phyloP scores from a whole-genome alignment of 2,113 vertebrate genomes.

The Scortum barcoo region DNA sequence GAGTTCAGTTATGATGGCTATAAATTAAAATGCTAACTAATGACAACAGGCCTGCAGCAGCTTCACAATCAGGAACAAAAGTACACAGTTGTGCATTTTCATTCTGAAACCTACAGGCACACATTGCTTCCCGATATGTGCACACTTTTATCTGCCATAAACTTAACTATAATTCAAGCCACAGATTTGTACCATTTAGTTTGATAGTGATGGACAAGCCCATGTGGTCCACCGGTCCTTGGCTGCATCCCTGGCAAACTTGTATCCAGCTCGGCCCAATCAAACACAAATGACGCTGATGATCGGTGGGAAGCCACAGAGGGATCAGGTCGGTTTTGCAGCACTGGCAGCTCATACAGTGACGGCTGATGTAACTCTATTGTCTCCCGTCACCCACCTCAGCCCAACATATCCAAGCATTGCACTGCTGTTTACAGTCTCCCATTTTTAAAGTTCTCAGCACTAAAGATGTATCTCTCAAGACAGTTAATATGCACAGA shows the following conservation, averaged over 20 bases:
- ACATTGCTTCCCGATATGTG: not conserved
- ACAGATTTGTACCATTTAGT: not conserved
- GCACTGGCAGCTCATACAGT: not conserved
- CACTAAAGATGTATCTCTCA: no score
- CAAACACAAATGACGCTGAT: no score
- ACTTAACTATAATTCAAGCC: not conserved
- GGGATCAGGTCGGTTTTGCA: not conserved
- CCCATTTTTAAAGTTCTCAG: no score
- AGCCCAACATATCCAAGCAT: not conserved
- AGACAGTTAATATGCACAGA: no score
- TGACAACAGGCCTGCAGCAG: not conserved
- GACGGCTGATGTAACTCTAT: not conserved
- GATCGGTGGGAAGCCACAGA: not conserved
- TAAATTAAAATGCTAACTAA: conserved; percentile 8
- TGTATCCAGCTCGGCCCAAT: not conserved
- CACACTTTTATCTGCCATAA: not conserved
- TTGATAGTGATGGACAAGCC: not conserved
- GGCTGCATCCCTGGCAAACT: not conserved
- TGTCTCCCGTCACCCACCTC: not conserved
- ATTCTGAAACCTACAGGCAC: not conserved
- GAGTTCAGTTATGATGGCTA: not conserved
- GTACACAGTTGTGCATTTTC: not conserved
- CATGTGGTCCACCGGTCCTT: not conserved
- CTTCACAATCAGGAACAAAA: not conserved
- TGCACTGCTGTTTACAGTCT: not conserved